Conservation (phyloP, 2,797 vertebrate genomes). For the Enteromius argenteus region DNA sequence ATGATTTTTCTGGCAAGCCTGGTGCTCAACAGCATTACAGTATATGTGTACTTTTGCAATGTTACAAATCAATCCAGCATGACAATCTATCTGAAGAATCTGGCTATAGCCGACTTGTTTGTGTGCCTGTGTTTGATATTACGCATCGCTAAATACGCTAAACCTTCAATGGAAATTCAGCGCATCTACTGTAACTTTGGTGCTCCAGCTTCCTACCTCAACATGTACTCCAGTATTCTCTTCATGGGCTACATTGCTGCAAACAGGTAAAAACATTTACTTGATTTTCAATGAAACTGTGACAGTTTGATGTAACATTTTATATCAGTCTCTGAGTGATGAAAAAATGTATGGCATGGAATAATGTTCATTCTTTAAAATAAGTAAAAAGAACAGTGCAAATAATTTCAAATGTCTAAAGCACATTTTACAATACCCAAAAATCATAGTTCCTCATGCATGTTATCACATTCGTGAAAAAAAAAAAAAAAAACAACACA, state of each 20-base stretch:
- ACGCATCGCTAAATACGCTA: slow-evolving; percentile 63
- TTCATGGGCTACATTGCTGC: slow-evolving; percentile 79
- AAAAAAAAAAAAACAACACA: no score
- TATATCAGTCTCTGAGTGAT: not conserved
- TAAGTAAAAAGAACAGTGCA: no score
- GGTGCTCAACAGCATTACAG: slow-evolving; percentile 71
- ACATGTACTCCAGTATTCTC: slow-evolving; percentile 81
- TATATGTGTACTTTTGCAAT: slow-evolving; percentile 73
- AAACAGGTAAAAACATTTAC: slow-evolving; percentile 61
- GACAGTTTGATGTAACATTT: no score
- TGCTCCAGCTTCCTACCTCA: slow-evolving; percentile 72
- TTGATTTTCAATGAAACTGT: not conserved
- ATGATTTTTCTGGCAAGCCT: slow-evolving; percentile 71
- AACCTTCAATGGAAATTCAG: slow-evolving; percentile 16
- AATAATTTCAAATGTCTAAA: no score
- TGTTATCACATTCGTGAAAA: no score
- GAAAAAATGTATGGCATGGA: no score
- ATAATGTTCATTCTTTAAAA: no score
- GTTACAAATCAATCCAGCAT: slow-evolving; percentile 61
- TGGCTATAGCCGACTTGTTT: slow-evolving; percentile 74
- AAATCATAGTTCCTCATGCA: no score
- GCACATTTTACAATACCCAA: no score
- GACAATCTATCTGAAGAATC: slow-evolving; percentile 77
- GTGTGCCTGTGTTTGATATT: slow-evolving; percentile 73
- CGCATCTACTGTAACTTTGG: slow-evolving; percentile 72